A percentile compares a stretch with the other conserved stretches of the same genome.
Evolutionary conservation across 2,797 vertebrate species (phyloP).

Genomic region (Craterocephalus amniculus): DNA sequence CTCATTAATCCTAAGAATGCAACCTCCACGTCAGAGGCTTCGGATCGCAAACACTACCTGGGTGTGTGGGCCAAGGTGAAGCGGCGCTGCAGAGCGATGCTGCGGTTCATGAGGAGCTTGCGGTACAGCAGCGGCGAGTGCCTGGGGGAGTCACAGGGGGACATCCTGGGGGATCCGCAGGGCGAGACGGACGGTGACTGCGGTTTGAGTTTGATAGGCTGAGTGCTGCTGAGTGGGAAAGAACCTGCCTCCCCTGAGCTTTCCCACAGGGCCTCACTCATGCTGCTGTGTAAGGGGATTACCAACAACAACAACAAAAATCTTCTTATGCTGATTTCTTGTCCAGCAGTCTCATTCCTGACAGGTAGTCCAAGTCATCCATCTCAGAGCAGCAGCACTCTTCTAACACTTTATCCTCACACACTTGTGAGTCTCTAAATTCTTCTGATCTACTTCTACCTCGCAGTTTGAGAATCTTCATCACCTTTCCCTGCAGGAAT

Average conservation of each 20-base stretch:
- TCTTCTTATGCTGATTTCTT: slow-evolving; percentile 17
- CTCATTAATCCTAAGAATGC: neutral
- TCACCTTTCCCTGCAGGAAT: slow-evolving; percentile 35
- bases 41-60: slow-evolving; percentile 64
- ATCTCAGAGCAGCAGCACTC: slow-evolving; percentile 40
- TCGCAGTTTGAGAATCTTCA: slow-evolving; percentile 20
- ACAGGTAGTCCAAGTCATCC: slow-evolving; percentile 43
- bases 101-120: slow-evolving; percentile 86
- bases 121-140: slow-evolving; percentile 86
- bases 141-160: slow-evolving; percentile 78
- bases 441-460: slow-evolving; percentile 13
- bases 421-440: slow-evolving; percentile 12
- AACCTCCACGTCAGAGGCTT: neutral
- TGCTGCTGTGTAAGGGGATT: slow-evolving; percentile 30
- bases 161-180: slow-evolving; percentile 77
- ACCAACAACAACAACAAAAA: slow-evolving; percentile 7
- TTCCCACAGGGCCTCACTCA: slow-evolving; percentile 63
- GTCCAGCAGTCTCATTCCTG: slow-evolving; percentile 13
- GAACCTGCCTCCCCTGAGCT: slow-evolving; percentile 39
- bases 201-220: slow-evolving; percentile 60
- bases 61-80: slow-evolving; percentile 79
- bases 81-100: slow-evolving; percentile 81
- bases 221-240: slow-evolving; percentile 48
- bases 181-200: slow-evolving; percentile 67
- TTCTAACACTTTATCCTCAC: slow-evolving; percentile 25